Conservation (phyloP, 2,888 invertebrate species). For the Atrina japonica region DNA sequence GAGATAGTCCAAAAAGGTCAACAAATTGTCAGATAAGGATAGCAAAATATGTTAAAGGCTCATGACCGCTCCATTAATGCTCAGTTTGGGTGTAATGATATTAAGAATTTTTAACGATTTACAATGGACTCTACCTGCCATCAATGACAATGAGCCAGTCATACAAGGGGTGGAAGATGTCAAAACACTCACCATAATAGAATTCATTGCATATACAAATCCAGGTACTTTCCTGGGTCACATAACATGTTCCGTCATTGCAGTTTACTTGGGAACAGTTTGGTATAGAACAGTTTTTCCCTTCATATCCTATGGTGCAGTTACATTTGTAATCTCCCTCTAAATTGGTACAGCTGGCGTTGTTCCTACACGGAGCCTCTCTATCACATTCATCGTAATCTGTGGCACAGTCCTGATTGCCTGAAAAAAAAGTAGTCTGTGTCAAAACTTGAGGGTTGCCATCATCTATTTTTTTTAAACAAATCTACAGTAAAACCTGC, state of each 20-base stretch:
- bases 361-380: conserved; percentile 82
- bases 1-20: too few relatives aligned
- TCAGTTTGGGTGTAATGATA: too few relatives aligned
- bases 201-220: conserved; percentile 41
- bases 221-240: conserved; percentile 44
- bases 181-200: conserved; percentile 43
- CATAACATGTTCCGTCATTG: conserved; percentile 59
- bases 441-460: too few relatives aligned
- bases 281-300: conserved; percentile 60
- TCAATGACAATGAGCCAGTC: too few relatives aligned
- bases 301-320: conserved; percentile 68
- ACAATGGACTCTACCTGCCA: too few relatives aligned
- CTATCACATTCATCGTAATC: conserved; percentile 55
- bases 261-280: conserved; percentile 61
- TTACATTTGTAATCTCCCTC: conserved; percentile 67
- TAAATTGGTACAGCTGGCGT: conserved; percentile 82
- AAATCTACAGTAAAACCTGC: too few relatives aligned
- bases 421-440: conserved; percentile 45
- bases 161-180: too few relatives aligned
- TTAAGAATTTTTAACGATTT: too few relatives aligned
- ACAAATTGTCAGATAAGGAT: too few relatives aligned
- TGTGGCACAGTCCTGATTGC: conserved; percentile 55
- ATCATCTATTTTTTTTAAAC: too few relatives aligned
- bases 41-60: too few relatives aligned
- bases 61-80: too few relatives aligned